Base-by-base conservation (phyloP, 64 coral and sea anemone species). In the Pocillopora verrucosa region DNA sequence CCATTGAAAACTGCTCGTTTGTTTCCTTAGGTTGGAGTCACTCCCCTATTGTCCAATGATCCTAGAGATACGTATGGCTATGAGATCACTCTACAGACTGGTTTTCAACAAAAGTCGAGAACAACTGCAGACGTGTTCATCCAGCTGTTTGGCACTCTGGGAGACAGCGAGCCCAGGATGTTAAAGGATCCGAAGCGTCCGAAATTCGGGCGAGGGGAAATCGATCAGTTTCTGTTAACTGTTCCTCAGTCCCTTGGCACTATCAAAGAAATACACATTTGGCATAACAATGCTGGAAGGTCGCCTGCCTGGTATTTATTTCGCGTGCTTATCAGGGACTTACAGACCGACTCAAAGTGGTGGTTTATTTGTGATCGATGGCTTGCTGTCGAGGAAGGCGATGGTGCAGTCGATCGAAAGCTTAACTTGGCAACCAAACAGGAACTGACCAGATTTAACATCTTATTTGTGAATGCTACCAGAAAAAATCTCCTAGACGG, bases 331-430 rank as follows among this genome's bases (percentile, higher is more conserved):
- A 84, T 97, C 70, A 87, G 95, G 68, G 95, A 97, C 72, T 59
- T 93, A 36, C 91, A 97, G 72, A 88, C 95, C 3, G 81, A 92
- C 35, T 65, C 75, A 20, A 92, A 93, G 12, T 97, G 91, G 91
- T 97, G 95, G 95, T 97, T 97, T 64, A 88, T 97, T 9, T 90
- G 95, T 26, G 76, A 97, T 69, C 90, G 83, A 36, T 97, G 95
- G 95, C 83, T 97, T 51, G 95, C 95, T 37, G 88, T 97, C 57
- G 95, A 97, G 30, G 95, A 93, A 86, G 89, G 82, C 4, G 95
- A 97, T 62, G 95, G 95, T 26, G 75, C 81, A 73, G 92, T 97
- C 35, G 86, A 87, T 19, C 56, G 74, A 73, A 72, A 51, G 12
- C 34, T 87, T 56, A 30, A 68, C 22, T 16, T 70, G 15, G 95